Evolutionary conservation across 1,140 invertebrate genomes (phyloP).

Genomic region (Drosophila pachea): DNA sequence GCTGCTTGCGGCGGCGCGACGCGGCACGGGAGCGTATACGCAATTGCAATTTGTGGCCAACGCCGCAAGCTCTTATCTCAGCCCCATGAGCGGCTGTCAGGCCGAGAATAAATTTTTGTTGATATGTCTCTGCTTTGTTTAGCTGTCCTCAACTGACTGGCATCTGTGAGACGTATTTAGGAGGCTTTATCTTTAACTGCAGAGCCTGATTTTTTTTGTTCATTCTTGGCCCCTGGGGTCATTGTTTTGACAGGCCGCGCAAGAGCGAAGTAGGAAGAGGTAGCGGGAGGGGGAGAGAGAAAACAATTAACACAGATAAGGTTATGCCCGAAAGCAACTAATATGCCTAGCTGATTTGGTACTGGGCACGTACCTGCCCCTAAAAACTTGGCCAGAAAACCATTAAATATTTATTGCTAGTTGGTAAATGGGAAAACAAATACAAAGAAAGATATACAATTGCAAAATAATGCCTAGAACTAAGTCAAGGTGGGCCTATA

Average conservation of each 20-base stretch:
- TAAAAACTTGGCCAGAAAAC: conserved; percentile 5
- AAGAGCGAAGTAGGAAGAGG: not conserved
- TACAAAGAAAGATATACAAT: too few species aligned
- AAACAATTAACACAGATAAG: conserved; percentile 39
- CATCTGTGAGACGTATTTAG: conserved; percentile 28
- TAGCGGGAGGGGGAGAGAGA: not conserved
- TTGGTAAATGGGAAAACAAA: not conserved
- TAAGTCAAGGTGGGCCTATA: too few species aligned
- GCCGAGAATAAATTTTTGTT: conserved; percentile 5
- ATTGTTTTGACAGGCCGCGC: conserved; percentile 21
- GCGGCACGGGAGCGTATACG: conserved; percentile 31
- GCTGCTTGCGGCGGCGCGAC: not conserved
- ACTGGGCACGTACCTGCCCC: conserved; percentile 15
- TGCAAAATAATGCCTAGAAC: too few species aligned
- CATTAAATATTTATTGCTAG: conserved; percentile 17
- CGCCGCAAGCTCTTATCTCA: conserved; percentile 25
- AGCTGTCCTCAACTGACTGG: conserved; percentile 16
- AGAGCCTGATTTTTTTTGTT: conserved; percentile 12
- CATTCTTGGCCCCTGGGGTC: conserved; percentile 23
- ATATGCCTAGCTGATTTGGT: conserved; percentile 4
- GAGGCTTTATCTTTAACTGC: conserved; percentile 25
- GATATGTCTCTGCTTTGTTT: conserved; percentile 12
- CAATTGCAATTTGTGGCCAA: conserved; percentile 35
- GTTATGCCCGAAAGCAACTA: conserved; percentile 4
- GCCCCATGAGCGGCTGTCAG: conserved; percentile 18